Evolutionary conservation across 2,888 invertebrate genomes (phyloP), one percentile per base, ranked within the genome.

Genomic region (Eilema sororculum): DNA sequence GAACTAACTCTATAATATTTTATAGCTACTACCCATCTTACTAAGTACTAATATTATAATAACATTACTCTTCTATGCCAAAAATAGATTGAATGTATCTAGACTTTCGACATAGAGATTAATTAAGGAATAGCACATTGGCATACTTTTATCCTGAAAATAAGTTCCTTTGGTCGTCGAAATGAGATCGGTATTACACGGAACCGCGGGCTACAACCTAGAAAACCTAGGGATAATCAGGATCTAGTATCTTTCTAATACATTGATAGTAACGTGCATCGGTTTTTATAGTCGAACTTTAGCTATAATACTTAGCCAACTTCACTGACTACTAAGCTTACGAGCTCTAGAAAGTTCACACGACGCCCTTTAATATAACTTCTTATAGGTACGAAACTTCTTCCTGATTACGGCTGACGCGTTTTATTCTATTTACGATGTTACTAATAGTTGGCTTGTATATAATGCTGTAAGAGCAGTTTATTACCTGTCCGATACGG

Each of bases 261-360:
- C 33, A 12, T 37, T 12, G 33, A 37, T 57, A 67, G 69, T 71
- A 68, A 70, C 68, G 66, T 65, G 33, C 25, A 56, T 65, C 61
- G 68, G 75, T 73, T 77, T 82, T 80, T 81, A 80, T 72, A 73
- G 70, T 68, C 59, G n/a, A 82, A 80, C 73, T 82, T 84, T 71
- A 79, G 72, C 77, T 77, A 79, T 79, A 81, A 80, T 77, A 77
- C 78, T 82, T 65, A 71, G 71, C 70, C 61, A 80, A 78, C 73
- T 78, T 59, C 68, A 76, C 74, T 66, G 72, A 67, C 76, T 78
- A 67, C 73, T 65, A 69, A 79, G 78, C 79, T 82, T 82, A 83
- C 80, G 77, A 81, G 73, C 73, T 81, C 74, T 75, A 65, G 75
- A 75, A 79, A 83, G 77, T 83, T 78, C 69, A 67, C 67, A 72